phyloP scores from a whole-genome alignment of 2,797 vertebrate genomes.

The Acipenser transmontanus region DNA sequence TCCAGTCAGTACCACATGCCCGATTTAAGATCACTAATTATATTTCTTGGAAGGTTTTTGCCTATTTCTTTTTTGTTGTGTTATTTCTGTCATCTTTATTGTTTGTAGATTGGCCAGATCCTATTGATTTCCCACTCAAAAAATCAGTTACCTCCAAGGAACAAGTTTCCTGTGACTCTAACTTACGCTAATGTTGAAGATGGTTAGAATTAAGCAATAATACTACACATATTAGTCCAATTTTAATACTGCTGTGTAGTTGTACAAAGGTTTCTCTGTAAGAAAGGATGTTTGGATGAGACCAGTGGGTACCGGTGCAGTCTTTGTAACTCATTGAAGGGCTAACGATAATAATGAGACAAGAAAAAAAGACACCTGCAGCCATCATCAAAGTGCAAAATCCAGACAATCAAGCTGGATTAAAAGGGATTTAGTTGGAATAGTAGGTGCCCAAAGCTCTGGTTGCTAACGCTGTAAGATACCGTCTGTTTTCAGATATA shows the following conservation, averaged over 20 bases:
- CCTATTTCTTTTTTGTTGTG: no score
- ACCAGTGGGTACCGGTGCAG: neutral
- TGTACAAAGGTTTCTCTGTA: neutral
- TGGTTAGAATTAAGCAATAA: no score
- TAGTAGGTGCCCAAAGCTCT: conserved; percentile 47
- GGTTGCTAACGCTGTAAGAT: conserved; percentile 51
- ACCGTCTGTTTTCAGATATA: conserved; percentile 50
- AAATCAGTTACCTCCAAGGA: no score
- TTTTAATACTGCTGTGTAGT: neutral
- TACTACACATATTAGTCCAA: no score
- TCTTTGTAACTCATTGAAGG: neutral
- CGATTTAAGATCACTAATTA: no score
- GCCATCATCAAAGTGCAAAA: conserved; percentile 50
- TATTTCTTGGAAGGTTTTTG: no score
- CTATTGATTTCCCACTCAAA: no score
- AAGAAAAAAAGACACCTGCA: conserved; percentile 41
- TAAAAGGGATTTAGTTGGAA: conserved; percentile 49
- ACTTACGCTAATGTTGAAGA: no score
- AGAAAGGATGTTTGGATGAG: neutral
- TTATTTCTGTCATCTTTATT: no score
- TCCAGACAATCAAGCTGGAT: conserved; percentile 52
- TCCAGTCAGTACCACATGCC: no score
- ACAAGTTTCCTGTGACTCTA: no score
- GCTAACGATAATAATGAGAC: conserved; percentile 5
- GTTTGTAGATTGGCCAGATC: no score